Evolutionary conservation across 1,140 invertebrate species (phyloP).

Genomic region (Diachasmimorpha longicaudata): DNA sequence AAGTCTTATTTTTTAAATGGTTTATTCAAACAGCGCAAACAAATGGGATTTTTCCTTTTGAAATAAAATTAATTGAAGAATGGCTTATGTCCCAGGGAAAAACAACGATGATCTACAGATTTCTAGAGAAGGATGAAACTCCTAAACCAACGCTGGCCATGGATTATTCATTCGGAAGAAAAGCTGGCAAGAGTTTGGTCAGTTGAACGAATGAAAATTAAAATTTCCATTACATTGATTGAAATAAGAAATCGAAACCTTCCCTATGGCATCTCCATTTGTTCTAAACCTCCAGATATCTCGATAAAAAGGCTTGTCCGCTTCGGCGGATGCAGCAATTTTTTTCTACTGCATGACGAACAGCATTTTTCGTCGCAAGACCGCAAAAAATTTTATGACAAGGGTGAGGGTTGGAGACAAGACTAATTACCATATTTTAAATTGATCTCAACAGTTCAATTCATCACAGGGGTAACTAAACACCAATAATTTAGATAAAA

Average conservation of each 20-base stretch:
- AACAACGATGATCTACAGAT: conserved; percentile 78
- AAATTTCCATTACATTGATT: background rate
- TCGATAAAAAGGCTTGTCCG: no score
- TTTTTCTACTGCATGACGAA: no score
- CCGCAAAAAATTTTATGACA: no score
- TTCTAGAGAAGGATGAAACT: conserved; percentile 81
- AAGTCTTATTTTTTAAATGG: background rate
- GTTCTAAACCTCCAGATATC: no score
- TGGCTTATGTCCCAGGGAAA: conserved; percentile 72
- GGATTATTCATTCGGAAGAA: conserved; percentile 86
- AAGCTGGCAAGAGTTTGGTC: conserved; percentile 76
- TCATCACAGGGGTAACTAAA: no score
- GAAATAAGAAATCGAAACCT: background rate
- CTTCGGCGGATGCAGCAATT: no score
- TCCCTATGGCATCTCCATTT: background rate
- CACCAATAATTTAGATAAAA: no score
- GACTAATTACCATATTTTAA: no score
- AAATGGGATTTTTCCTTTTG: background rate
- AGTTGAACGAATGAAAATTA: conserved; percentile 42
- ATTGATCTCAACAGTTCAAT: no score
- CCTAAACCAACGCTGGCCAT: conserved; percentile 81
- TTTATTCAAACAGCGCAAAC: background rate
- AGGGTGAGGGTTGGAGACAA: no score
- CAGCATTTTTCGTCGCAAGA: no score
- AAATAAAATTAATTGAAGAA: no score